Base-by-base conservation (phyloP, 2,797 vertebrate species). In the Heterohyrax brucei region DNA sequence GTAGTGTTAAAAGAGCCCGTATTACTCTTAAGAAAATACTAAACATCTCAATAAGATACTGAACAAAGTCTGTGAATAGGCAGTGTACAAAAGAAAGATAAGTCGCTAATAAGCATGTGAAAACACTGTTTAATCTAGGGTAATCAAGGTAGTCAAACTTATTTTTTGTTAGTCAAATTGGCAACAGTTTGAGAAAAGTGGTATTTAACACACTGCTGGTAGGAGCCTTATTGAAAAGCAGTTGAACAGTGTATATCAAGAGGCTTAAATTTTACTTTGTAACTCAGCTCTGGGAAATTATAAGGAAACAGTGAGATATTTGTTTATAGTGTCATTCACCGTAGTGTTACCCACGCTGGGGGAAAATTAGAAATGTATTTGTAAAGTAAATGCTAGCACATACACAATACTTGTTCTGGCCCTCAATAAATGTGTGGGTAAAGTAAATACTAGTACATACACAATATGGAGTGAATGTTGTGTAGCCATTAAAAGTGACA, bases 21-120 rank as follows among this genome's bases (percentile, higher is more conserved):
- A 59, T 46, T 70, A 92, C 62, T 81, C 33, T 88, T 92, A 33
- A 75, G 62, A 82, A 88, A 86, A 28, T 48, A 78, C 10, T 89
- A 83, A 90, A 46, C 10, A 94, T 96, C 91, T 95, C 33, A 73
- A 5, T 81, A 85, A 26, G 88, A 50, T 89, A 94, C 68, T 64
- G 48, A 93, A 75, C 28, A 78, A 68, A 94, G 61, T 73, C 22
- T 10, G n/a, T 53, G 50, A 87, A 26, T 94, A 94, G 50, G 13
- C 66, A 19, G 22, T 96, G 95, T 33, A 75, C 5, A 56, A 90
- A 89, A 89, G 82, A 93, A 93, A 81, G 59, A n/a, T 6, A 77
- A 90, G 44, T 77, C 10, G 28, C 16, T 82, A 72, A 46, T 86
- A 94, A 81, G 30, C 68, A 22, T 33, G 7, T 77, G 22, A 92